phyloP scores from a whole-genome alignment of 2,888 invertebrate genomes.

The Blastobasis lacticolella region DNA sequence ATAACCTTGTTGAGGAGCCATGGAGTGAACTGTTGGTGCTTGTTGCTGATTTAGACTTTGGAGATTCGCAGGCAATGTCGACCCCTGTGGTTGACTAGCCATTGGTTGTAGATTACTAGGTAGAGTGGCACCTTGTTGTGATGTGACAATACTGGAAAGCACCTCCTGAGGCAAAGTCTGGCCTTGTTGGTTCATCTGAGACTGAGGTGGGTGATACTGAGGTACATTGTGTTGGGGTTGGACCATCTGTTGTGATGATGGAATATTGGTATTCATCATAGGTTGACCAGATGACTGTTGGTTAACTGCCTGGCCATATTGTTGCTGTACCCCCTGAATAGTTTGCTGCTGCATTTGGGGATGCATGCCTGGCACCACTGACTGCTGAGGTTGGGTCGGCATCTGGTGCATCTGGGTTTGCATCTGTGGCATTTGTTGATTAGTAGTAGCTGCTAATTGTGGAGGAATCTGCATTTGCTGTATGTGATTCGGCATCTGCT shows the following conservation, averaged over 20 bases:
- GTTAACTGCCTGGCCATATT: slow-evolving; percentile 67
- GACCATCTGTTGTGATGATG: slow-evolving; percentile 66
- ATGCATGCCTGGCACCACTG: slow-evolving; percentile 67
- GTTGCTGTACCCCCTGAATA: slow-evolving; percentile 67
- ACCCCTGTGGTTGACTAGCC: slow-evolving; percentile 70
- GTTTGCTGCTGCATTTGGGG: slow-evolving; percentile 66
- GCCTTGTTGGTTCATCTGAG: slow-evolving; percentile 65
- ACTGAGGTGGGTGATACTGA: slow-evolving; percentile 66
- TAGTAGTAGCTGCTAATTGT: slow-evolving; percentile 41
- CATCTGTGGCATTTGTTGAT: slow-evolving; percentile 68
- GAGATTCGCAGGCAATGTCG: slow-evolving; percentile 76
- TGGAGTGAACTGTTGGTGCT: slow-evolving; percentile 51
- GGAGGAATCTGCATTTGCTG: slow-evolving; percentile 69
- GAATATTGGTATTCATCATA: slow-evolving; percentile 62
- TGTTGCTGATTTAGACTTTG: slow-evolving; percentile 70
- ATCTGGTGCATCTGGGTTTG: slow-evolving; percentile 69
- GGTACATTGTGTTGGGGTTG: slow-evolving; percentile 66
- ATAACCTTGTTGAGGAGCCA: slow-evolving; percentile 68
- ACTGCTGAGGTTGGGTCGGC: slow-evolving; percentile 65
- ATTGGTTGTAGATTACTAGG: slow-evolving; percentile 61
- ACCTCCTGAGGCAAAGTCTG: slow-evolving; percentile 67
- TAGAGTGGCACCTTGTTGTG: slow-evolving; percentile 66
- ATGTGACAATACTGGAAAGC: slow-evolving; percentile 64
- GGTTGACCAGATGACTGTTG: slow-evolving; percentile 61
- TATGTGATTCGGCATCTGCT: slow-evolving; percentile 72